These are phyloP conservation scores for Ammodytes dubius DNA, from an alignment of 2,113 vertebrate species.

Conservation along the genomic window DNA sequence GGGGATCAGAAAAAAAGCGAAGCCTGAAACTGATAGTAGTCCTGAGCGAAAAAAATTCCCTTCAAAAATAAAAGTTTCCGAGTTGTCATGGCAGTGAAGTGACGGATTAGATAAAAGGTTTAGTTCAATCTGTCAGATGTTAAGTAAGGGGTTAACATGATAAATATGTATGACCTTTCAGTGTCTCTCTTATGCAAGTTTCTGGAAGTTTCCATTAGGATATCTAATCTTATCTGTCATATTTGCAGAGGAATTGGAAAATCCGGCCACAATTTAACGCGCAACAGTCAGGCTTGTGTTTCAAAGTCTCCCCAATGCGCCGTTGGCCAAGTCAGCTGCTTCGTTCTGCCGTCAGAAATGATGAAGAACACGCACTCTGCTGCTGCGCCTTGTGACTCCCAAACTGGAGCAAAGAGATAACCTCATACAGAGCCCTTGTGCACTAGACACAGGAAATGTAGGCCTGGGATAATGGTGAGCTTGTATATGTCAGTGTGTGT, in stretches of 20 bases:
- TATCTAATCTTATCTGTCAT: slow-evolving; percentile 29
- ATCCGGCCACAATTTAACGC: slow-evolving; percentile 12
- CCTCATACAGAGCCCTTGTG: slow-evolving; percentile 25
- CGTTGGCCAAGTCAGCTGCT: slow-evolving; percentile 65
- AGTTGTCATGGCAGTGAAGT: not conserved
- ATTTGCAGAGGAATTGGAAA: slow-evolving; percentile 19
- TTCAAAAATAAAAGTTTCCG: not conserved
- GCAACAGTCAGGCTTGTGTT: slow-evolving; percentile 35
- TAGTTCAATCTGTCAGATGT: not conserved
- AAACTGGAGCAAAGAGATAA: slow-evolving; percentile 60
- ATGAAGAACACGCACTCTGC: slow-evolving; percentile 32
- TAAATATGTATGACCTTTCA: not conserved
- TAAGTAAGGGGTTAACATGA: not conserved
- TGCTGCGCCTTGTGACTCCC: slow-evolving; percentile 62
- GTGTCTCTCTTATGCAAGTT: slow-evolving; percentile 9
- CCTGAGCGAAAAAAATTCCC: not conserved
- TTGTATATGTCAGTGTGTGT: slow-evolving; percentile 41
- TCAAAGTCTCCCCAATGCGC: slow-evolving; percentile 15
- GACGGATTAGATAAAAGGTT: not conserved
- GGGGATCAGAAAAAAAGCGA: no score
- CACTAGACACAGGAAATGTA: slow-evolving; percentile 68
- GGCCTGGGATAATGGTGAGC: slow-evolving; percentile 61
- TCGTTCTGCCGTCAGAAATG: slow-evolving; percentile 38
- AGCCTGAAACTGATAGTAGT: not conserved
- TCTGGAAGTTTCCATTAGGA: not conserved